Evolutionary conservation across 2,113 vertebrate genomes (phyloP), one percentile per base, ranked within the genome.

Genomic region (Chloebia gouldiae): DNA sequence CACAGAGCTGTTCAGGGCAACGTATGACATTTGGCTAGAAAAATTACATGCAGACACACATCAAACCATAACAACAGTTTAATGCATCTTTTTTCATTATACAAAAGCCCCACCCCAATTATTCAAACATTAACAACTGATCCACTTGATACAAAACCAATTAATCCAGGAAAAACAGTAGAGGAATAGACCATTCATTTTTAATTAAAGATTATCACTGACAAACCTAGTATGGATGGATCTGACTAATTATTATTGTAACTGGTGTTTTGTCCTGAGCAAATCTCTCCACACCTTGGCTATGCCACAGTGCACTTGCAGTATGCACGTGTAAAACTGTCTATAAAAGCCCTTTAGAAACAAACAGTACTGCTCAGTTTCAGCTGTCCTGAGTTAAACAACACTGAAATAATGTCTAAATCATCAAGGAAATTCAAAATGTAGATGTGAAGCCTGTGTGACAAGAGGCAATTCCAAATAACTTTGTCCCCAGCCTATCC

Each of bases 121-220:
- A 88, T 72, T 91, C 63, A 64, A 96, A 93, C 90, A 49, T 73
- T 85, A 95, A 95, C 86, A 96, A 86, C 69, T 44, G 37, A 86
- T 65, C 44, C 64, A 70, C 45, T 94, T 73, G 92, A 77, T 86
- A 96, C 81, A 92, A 90, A 93, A 83, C 70, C 40, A 64, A 3
- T 81, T 88, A 66, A 84, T 84, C 39, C 60, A 72, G 44, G 47
- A 63, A 92, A 88, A 95, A 93, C 59, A 42, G 69, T 15, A 83
- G 8, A 86, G 19, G 22, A 94, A 71, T 21, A 19, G 27, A 85
- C 20, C 27, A 66, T 87, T 79, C 25, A 81, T 86, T 90, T 75
- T 82, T 78, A 78, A 82, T 70, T 61, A 70, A 87, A 87, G 86
- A 56, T 63, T 87, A 69, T 63, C 19, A 81, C 1, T 65, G 63